phyloP scores from a whole-genome alignment of 2,888 invertebrate species.

The Tetragonisca angustula region DNA sequence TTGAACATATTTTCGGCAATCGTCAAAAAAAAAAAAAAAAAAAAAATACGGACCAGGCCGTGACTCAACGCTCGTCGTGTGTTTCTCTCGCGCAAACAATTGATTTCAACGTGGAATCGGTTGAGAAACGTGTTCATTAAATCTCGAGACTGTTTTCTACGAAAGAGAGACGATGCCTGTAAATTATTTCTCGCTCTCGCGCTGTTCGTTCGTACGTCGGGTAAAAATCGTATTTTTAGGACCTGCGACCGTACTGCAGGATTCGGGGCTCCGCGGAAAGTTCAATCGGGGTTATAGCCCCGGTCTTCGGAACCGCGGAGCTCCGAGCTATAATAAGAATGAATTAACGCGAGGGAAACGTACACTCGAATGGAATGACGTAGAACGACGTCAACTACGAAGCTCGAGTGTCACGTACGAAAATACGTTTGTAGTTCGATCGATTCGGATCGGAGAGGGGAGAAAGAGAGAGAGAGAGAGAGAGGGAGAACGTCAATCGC shows the following conservation, averaged over 20 bases:
- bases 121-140: too few species aligned
- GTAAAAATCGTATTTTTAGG: neutral
- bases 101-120: too few species aligned
- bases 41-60: too few species aligned
- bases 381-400: neutral
- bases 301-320: neutral
- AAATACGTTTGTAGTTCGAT: conserved; percentile 14
- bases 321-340: conserved; percentile 2
- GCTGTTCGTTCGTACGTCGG: neutral
- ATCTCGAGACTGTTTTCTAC: too few species aligned
- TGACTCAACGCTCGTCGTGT: too few species aligned
- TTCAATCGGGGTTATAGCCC: neutral
- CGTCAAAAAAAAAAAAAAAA: too few species aligned
- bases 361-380: neutral
- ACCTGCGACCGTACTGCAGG: neutral
- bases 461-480: too few species aligned
- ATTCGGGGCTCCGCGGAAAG: neutral
- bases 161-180: too few species aligned
- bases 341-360: conserved; percentile 9
- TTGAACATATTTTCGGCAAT: too few species aligned
- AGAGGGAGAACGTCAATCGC: too few species aligned
- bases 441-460: neutral
- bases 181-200: too few species aligned
- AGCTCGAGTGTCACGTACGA: neutral
- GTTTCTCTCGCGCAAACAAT: too few species aligned